Base-by-base conservation (phyloP, 2,113 vertebrate species). In the Corythaixoides concolor region DNA sequence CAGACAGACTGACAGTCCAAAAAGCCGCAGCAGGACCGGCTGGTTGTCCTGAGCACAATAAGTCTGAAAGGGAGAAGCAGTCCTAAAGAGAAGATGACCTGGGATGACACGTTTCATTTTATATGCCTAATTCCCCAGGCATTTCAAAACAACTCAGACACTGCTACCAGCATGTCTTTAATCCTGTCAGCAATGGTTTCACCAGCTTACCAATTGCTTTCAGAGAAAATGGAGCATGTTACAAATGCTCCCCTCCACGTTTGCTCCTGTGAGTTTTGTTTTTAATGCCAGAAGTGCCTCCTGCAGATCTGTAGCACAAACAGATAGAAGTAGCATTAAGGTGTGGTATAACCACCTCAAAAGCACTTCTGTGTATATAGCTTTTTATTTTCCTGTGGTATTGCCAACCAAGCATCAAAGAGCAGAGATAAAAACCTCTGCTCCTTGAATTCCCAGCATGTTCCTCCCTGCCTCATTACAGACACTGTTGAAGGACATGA, bases 401-500 rank as follows among this genome's bases (percentile, higher is more conserved):
- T 58, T 89, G 75, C 37, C 74, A 95, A 95, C 35, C 43, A 85
- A 85, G 53, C 66, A 87, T 85, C 76, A 92, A 87, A 88, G 62
- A 91, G 21, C 43, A 83, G 41, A 91, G 67, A 80, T 60, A 94
- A 89, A 93, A 94, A 87, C 4, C 49, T 80, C 43, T 62, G 12
- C 27, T 94, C 30, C 59, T 88, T 81, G 83, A 84, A 95, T 95
- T 96, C 50, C 49, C 84, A 83, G 67, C 8, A 1, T 77, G n/a
- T 89, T 92, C 83, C 37, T 97, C 93, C 45, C 77, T 95, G 74
- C 41, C 50, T 95, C 84, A 75, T 96, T 96, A 94, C 75, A 94
- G 64, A 49, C 22, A n/a, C 62, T 76, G 93, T 39, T 87, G 89
- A 96, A 95, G 94, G 76, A 92, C 77, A 60, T 33, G 59, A 93